These are phyloP conservation scores for Grus americana DNA, from an alignment of 2,113 vertebrate genomes.

Conservation along the genomic window DNA sequence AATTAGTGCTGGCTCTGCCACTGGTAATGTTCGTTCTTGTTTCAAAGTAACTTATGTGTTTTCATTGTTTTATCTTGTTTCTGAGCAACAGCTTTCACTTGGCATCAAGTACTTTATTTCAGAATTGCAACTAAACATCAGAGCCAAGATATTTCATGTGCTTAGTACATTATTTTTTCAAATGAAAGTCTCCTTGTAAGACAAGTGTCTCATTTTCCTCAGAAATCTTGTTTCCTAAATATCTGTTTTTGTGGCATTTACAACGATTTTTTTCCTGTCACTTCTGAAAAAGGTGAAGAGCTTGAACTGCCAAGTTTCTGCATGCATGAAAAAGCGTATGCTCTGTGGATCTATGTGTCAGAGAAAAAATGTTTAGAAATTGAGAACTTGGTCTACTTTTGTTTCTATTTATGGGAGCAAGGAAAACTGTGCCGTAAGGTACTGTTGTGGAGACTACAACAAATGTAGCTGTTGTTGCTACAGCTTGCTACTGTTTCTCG, in stretches of 20 bases:
- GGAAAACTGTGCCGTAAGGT: not conserved
- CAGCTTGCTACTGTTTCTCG: not conserved
- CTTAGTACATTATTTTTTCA: not conserved
- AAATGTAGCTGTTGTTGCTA: not conserved
- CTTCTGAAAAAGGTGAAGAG: not conserved
- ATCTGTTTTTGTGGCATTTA: not conserved
- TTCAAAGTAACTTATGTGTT: not conserved
- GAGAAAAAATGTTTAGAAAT: not conserved
- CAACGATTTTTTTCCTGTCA: not conserved
- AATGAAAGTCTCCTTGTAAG: not conserved
- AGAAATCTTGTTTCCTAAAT: not conserved
- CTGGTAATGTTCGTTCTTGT: not conserved
- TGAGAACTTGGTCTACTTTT: not conserved
- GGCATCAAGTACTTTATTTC: slow-evolving; percentile 1
- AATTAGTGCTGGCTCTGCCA: not conserved
- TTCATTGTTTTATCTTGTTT: slow-evolving; percentile 23
- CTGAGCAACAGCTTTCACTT: slow-evolving; percentile 37
- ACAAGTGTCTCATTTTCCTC: not conserved
- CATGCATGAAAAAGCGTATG: accelerated
- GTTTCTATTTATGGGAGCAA: not conserved
- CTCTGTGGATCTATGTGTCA: not conserved
- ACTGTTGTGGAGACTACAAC: not conserved
- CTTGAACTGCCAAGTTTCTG: not conserved
- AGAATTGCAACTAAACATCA: not conserved
- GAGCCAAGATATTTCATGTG: not conserved